Conservation (phyloP, 2,888 invertebrate species). For the Agonopterix heracliana region DNA sequence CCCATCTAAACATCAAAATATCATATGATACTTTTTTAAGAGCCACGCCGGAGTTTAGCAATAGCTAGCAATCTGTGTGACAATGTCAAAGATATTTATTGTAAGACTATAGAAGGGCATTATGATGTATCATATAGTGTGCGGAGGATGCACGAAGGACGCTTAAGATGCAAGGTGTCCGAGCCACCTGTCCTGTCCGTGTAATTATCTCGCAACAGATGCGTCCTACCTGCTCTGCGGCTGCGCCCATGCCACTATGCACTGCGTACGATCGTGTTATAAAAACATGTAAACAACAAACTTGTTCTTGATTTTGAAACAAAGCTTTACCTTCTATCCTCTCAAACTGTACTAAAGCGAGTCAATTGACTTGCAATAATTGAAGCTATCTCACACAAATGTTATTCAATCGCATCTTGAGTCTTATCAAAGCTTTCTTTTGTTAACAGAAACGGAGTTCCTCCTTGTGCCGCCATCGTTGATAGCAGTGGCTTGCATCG, state of each 20-base stretch:
- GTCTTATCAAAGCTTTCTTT: conserved; percentile 13
- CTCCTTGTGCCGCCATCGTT: conserved; percentile 82
- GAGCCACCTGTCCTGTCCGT: conserved; percentile 68
- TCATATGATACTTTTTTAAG: too few species aligned
- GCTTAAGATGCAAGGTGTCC: conserved; percentile 61
- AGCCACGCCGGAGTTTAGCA: too few species aligned
- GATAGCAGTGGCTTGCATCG: conserved; percentile 82
- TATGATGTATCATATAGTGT: not conserved
- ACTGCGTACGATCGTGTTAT: not conserved
- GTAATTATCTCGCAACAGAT: conserved; percentile 70
- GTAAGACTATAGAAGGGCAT: too few species aligned
- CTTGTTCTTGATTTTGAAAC: conserved; percentile 13
- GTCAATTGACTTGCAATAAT: too few species aligned
- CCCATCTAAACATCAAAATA: too few species aligned
- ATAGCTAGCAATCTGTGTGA: too few species aligned
- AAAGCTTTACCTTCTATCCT: too few species aligned
- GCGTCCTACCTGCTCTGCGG: conserved; percentile 53
- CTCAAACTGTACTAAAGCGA: too few species aligned
- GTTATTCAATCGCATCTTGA: too few species aligned
- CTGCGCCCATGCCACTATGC: conserved; percentile 14
- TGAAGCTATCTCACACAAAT: too few species aligned
- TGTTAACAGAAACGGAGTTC: conserved; percentile 82
- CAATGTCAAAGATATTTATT: too few species aligned
- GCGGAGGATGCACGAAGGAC: conserved; percentile 31
- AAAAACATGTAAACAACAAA: conserved; percentile 36